Conservation (phyloP, 2,797 vertebrate genomes). For the Delichon dasypus region DNA sequence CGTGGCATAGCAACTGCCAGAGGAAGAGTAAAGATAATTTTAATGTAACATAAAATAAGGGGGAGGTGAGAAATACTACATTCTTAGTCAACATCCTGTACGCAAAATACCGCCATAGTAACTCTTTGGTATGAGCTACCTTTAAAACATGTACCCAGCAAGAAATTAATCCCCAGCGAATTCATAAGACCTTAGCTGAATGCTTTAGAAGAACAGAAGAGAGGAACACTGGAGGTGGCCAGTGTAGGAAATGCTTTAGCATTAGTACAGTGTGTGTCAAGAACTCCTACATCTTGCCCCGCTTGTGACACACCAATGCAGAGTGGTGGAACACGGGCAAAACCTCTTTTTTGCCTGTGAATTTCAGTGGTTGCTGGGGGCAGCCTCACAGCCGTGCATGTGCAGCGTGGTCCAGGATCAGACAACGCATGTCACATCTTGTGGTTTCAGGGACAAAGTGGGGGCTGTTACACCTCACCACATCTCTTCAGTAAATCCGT, state of each 20-base stretch:
- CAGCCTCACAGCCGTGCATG: accelerated
- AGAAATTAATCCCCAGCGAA: neutral
- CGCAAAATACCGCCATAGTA: neutral
- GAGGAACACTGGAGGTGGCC: conserved; percentile 3
- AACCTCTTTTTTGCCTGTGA: neutral
- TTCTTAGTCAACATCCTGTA: conserved; percentile 54
- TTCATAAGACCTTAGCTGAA: neutral
- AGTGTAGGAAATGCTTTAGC: neutral
- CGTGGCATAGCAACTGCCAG: conserved; percentile 32
- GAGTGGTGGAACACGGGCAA: neutral
- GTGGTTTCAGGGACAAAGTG: accelerated
- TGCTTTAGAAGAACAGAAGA: conserved; percentile 38
- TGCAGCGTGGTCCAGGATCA: neutral
- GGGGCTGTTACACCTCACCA: neutral
- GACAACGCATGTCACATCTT: neutral
- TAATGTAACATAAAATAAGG: conserved; percentile 59
- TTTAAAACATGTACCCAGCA: conserved; percentile 48
- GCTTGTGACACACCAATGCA: neutral
- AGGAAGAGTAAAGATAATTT: conserved; percentile 61
- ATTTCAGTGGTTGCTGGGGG: neutral
- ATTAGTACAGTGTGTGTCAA: neutral
- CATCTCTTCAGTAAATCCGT: neutral
- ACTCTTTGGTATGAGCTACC: conserved; percentile 43
- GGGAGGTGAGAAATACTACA: conserved; percentile 63
- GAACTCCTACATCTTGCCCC: neutral